Percentiles rank a stretch among this genome's conserved stretches.
Conservation (phyloP, 2,113 vertebrate genomes). For the Myiopsitta monachus region DNA sequence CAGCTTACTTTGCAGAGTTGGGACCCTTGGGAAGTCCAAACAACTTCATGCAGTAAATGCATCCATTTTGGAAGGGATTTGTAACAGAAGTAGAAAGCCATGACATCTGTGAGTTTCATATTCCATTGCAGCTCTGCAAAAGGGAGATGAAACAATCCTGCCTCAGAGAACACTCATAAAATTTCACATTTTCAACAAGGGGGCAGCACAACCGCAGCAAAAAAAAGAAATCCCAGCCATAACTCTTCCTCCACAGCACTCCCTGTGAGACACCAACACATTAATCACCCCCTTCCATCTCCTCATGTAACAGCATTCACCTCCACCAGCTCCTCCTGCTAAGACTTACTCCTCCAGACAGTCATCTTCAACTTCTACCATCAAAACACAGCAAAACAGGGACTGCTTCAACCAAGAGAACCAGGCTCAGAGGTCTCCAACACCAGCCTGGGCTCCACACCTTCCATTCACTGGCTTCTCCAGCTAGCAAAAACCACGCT, state of each 20-base stretch:
- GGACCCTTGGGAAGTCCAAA: neutral
- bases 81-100: neutral
- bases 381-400: neutral
- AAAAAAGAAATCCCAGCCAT: neutral
- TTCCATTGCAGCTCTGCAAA: neutral
- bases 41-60: neutral
- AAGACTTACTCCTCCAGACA: neutral
- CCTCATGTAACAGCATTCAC: neutral
- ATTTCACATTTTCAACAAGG: slow-evolving; percentile 6
- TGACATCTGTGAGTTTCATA: neutral
- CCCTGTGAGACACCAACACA: neutral
- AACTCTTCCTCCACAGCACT: neutral
- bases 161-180: neutral
- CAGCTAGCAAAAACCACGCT: accelerated
- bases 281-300: neutral
- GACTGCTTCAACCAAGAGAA: neutral
- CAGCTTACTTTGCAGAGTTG: neutral
- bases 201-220: neutral
- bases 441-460: neutral
- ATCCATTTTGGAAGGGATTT: neutral
- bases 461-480: neutral
- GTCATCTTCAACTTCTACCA: neutral
- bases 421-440: neutral
- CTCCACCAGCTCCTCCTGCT: neutral
- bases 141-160: neutral